Evolutionary conservation across 2,113 vertebrate genomes (phyloP).

Genomic region (Pelobates fuscus): DNA sequence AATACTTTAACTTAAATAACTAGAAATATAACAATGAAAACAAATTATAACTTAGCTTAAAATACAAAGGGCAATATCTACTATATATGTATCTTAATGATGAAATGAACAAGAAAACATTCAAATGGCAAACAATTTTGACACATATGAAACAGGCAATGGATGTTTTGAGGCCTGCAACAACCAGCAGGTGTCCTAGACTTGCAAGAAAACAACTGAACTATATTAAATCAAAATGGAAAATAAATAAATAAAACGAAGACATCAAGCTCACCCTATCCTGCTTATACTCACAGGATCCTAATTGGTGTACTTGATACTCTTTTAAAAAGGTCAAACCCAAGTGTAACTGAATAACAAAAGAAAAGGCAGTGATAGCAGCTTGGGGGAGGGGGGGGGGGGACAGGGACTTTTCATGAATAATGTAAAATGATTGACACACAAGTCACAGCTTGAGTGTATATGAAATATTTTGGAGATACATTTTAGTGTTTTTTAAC

Average conservation of each 20-base stretch:
- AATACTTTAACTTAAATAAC: constrained; percentile 87
- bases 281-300: constrained; percentile 18
- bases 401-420: constrained; percentile 29
- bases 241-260: neutral
- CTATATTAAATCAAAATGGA: neutral
- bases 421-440: constrained; percentile 22
- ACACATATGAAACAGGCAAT: constrained; percentile 57
- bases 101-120: constrained; percentile 65
- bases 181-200: constrained; percentile 33
- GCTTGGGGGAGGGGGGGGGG: constrained; percentile 3
- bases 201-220: constrained; percentile 5
- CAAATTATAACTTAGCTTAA: constrained; percentile 81
- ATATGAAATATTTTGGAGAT: neutral
- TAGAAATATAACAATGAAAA: constrained; percentile 73
- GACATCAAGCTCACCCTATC: constrained; percentile 6
- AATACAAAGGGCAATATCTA: constrained; percentile 65
- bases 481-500: neutral
- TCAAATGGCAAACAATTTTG: constrained; percentile 98
- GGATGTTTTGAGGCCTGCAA: constrained; percentile 38
- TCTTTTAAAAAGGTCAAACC: constrained; percentile 6
- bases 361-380: constrained; percentile 34
- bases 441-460: constrained; percentile 35
- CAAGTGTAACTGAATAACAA: constrained; percentile 8
- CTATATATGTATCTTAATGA: constrained; percentile 71
- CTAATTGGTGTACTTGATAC: constrained; percentile 30